These are phyloP conservation scores for Myodes glareolus DNA, from an alignment of 2,113 vertebrate species.

Conservation along the genomic window DNA sequence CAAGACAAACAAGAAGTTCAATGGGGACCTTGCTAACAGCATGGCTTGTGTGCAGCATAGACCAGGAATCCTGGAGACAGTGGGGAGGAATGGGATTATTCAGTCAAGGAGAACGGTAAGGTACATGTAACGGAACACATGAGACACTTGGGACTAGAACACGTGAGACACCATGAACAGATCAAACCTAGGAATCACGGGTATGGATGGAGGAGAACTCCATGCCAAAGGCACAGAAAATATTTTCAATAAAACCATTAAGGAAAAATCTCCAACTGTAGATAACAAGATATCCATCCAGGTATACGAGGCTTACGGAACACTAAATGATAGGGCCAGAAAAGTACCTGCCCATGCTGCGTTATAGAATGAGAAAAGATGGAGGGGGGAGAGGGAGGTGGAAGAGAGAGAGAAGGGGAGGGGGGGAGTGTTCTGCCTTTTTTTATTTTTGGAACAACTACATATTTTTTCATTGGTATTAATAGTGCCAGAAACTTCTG, in stretches of 20 bases:
- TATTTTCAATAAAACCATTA: not conserved
- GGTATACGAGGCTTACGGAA: not conserved
- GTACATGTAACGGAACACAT: too few species aligned
- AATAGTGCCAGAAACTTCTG: not conserved
- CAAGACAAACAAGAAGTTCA: too few species aligned
- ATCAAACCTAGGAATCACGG: too few species aligned
- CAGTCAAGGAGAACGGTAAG: too few species aligned
- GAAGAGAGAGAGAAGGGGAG: not conserved
- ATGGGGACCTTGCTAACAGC: too few species aligned
- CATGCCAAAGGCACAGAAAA: not conserved
- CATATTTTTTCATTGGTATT: not conserved
- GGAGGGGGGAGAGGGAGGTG: fast-evolving
- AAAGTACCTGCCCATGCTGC: not conserved
- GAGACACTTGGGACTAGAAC: not conserved
- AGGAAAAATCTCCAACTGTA: not conserved
- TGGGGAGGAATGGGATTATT: not conserved
- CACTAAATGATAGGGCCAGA: not conserved
- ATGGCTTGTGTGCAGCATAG: not conserved
- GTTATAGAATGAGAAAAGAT: not conserved
- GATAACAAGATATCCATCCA: not conserved
- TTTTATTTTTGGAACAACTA: not conserved
- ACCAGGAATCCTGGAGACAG: not conserved
- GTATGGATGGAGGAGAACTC: not conserved
- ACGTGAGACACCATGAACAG: not conserved
- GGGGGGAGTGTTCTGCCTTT: too few species aligned